Base-by-base conservation (phyloP, 1,140 invertebrate species). In the Drosophila ogumai region DNA sequence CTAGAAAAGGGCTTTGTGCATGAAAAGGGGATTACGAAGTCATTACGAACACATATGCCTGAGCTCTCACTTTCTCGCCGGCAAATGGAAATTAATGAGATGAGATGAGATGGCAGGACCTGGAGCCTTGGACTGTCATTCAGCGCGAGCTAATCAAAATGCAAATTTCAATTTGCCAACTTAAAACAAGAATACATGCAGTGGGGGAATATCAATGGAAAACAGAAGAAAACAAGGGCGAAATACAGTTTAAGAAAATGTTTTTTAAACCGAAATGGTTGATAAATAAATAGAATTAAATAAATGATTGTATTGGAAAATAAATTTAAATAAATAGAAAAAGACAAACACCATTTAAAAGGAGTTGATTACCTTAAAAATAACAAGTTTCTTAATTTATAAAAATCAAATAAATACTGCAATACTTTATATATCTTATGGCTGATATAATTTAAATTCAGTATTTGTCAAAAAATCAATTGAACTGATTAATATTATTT, bases 161-260 rank as follows among this genome's bases (percentile, higher is more conserved):
- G 84, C 80, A 88, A 88, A 88, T 88, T 88, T 88, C 84, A 88
- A 88, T 88, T 88, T 84, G 76, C 72, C 73, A 84, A 75, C 64
- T 60, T 65, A 22, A 61, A 57, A 47, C 72, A 40, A 41, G 41
- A 50, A 61, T 31, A 52, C 60, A 69, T 55, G 10, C 22, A 8
- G n/a, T 9, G 25, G 15, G 12, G 10, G 1, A 49, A 44, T 32
- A 57, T 17, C 50, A 58, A 61, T 64, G 34, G 25, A 60, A 61
- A 46, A 22, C 41, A 41, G 50, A 57, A 10, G 8, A 12, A 28
- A 22, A 34, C 10, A 22, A 36, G 34, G 58, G 12, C 7, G 40
- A 13, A 25, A 41, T 19, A 38, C 58, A 64, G 31, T 19, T 12
- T 10, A 34, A 25, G 5, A 43, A 41, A 63, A 40, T 12, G 1